Conservation (phyloP, 2,888 invertebrate genomes). For the Carabus problematicus region DNA sequence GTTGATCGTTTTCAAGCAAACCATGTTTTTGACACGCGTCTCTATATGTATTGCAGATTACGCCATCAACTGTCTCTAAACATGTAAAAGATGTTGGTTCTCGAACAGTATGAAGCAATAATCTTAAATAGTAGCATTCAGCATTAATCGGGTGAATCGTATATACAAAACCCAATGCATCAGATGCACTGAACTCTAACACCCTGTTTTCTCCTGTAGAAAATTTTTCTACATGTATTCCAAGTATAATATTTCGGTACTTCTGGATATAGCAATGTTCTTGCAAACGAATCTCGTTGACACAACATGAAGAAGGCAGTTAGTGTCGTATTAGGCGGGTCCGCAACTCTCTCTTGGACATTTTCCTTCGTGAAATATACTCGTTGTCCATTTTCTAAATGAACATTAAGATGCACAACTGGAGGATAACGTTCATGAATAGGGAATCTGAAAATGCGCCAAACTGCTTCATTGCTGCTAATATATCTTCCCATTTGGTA, state of each 20-base stretch:
- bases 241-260: slow-evolving; percentile 45
- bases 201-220: slow-evolving; percentile 44
- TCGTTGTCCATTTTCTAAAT: slow-evolving; percentile 45
- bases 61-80: slow-evolving; percentile 25
- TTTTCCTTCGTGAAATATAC: slow-evolving; percentile 38
- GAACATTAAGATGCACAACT: slow-evolving; percentile 49
- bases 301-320: slow-evolving; percentile 47
- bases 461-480: slow-evolving; percentile 51
- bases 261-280: slow-evolving; percentile 44
- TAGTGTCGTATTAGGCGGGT: slow-evolving; percentile 49
- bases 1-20: slow-evolving; percentile 46
- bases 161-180: slow-evolving; percentile 43
- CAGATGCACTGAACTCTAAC: slow-evolving; percentile 23
- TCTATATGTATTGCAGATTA: slow-evolving; percentile 15
- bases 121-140: slow-evolving; percentile 44
- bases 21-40: neutral
- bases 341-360: slow-evolving; percentile 45
- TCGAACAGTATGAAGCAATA: slow-evolving; percentile 49
- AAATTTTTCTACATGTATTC: slow-evolving; percentile 31
- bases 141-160: slow-evolving; percentile 43
- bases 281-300: slow-evolving; percentile 41
- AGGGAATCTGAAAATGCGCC: slow-evolving; percentile 46
- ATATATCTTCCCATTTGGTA: slow-evolving; percentile 50
- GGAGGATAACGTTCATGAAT: slow-evolving; percentile 50
- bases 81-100: slow-evolving; percentile 50